phyloP scores from a whole-genome alignment of 1,140 invertebrate species.

The Wasmannia auropunctata region DNA sequence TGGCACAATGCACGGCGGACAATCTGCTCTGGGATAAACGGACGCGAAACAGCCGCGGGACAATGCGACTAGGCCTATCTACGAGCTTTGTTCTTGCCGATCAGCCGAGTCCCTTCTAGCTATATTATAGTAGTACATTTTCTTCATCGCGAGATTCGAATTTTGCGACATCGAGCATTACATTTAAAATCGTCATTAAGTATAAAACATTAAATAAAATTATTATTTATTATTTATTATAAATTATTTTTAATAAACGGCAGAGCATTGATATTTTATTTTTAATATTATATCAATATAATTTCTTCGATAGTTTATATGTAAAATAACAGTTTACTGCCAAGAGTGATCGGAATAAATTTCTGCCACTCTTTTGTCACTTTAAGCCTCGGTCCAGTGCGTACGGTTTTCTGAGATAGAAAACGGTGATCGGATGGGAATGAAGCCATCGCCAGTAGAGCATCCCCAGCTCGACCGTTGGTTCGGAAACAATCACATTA shows the following conservation, averaged over 20 bases:
- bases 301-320: background rate
- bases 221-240: background rate
- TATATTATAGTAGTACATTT: constrained; percentile 21
- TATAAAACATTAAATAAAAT: background rate
- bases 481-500: constrained; percentile 86
- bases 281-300: background rate
- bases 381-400: constrained; percentile 16
- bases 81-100: constrained; percentile 76
- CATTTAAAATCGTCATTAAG: background rate
- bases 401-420: constrained; percentile 52
- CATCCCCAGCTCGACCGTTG: constrained; percentile 74
- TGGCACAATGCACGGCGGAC: constrained; percentile 61
- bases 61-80: constrained; percentile 71
- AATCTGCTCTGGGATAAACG: constrained; percentile 42
- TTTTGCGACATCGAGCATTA: background rate
- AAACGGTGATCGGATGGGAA: constrained; percentile 78
- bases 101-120: constrained; percentile 40
- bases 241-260: background rate
- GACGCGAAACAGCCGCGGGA: constrained; percentile 64
- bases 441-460: constrained; percentile 81
- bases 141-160: background rate
- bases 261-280: background rate
- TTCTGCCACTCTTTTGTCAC: constrained; percentile 6
- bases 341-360: constrained; percentile 33
- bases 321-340: background rate